Base-by-base conservation (phyloP, 2,113 vertebrate genomes). In the Setophaga coronata region DNA sequence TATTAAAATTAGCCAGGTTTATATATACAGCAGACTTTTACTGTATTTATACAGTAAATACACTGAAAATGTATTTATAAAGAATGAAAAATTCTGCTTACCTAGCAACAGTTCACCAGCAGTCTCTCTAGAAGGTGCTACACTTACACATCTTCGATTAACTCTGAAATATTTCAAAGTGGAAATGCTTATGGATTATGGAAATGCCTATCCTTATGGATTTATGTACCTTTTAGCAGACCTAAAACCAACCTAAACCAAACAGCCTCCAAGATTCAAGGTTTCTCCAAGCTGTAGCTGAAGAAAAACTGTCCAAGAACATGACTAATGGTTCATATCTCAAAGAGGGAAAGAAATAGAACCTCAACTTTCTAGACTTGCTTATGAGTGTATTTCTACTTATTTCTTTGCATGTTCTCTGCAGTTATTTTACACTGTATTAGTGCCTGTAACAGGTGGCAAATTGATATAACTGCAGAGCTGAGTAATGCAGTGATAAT, bases 61-160 rank as follows among this genome's bases (percentile, higher is more conserved):
- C 4, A 62, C 7, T 6, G 38, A 40, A 42, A 71, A 54, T 12
- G 2, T 21, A 57, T 45, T 64, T 58, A 23, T 13, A 14, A 84
- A 53, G n/a, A 82, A 18, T 57, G 28, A 65, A 51, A 51, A 90
- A 84, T 21, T 26, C 43, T 64, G 72, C 97, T 98, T 97, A 99
- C 99, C 99, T 81, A 99, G 90, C 82, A 99, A 97, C 62, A 99
- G 96, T 95, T 99, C 99, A 73, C 99, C 99, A 82, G 98, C 96
- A 29, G 99, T 99, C 97, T 99, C 99, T 98, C 99, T 98, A 89
- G 99, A 99, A 81, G 99, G 99, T 67, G 99, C 99, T 34, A 99
- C 99, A 5, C 98, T 99, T 95, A 99, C 94, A 86, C 99, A 99
- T 94, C 98, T 98, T 89, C 99, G 97, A 96, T 99, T 99, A 87